Evolutionary conservation across 2,797 vertebrate genomes (phyloP), one percentile per base, ranked within the genome.

Genomic region (Zalophus californianus): DNA sequence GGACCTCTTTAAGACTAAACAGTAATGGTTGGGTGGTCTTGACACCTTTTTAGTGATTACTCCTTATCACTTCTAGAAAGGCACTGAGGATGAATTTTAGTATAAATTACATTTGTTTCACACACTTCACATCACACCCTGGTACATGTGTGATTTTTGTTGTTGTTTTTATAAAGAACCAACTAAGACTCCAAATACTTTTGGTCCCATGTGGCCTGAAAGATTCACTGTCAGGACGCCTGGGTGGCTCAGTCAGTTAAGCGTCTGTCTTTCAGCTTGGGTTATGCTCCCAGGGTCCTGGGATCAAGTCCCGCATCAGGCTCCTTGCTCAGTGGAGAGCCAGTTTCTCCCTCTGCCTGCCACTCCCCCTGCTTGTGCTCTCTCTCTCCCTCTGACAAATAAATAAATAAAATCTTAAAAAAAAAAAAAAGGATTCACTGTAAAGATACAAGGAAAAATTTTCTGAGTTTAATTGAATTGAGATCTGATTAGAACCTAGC

Each of bases 151-250:
- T 50, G 73, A 75, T 18, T 72, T 41, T 72, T 72, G 35, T 41
- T 60, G 25, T 60, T 72, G 35, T 79, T 87, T 80, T 48, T 48
- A 85, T 66, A 80, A 78, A 83, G 41, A 88, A 32, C 5, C 72
- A 85, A 32, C 29, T 86, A 86, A 90, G 13, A 56, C 8, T 97
- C 21, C 16, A 92, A 38, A 66, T 75, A 95, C 10, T 88, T 87
- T 70, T 91, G 25, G 77, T 83, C 3, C 20, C 38, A 25, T 23
- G 13, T 82, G 44, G 64, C 38, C 50, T 66, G 20, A 91, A 92
- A 60, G 32, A 78, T n/a, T 15, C 29, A 20, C 18, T 56, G 25
- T 84, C 85, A 91, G 29, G 62, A 64, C 29, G 12, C 12, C 27
- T 62, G 62, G 62, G 14, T 64, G 62, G 29, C 13, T 64, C 12